Percentiles rank a stretch among this genome's conserved stretches.
These are phyloP conservation scores for Aricia agestis DNA, from an alignment of 1,140 invertebrate genomes.

Conservation along the genomic window DNA sequence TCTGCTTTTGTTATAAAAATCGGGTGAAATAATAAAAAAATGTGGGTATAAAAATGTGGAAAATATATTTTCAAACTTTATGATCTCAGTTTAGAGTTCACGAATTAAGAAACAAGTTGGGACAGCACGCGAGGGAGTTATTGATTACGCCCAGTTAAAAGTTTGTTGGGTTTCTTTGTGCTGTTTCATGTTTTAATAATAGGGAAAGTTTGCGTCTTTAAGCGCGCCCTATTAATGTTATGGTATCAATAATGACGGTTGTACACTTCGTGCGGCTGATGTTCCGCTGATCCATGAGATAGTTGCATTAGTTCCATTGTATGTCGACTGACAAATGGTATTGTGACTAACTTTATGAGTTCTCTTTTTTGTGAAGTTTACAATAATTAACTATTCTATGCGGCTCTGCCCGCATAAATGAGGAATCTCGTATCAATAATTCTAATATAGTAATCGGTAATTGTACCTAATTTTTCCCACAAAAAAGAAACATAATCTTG, in stretches of 20 bases:
- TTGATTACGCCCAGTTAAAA: constrained; percentile 29
- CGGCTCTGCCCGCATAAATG: too few species aligned
- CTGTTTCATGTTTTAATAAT: constrained; percentile 27
- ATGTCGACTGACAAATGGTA: too few species aligned
- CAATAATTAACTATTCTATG: too few species aligned
- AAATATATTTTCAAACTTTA: constrained; percentile 40
- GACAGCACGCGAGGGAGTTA: constrained; percentile 31
- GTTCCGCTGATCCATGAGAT: background rate
- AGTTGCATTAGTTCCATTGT: background rate
- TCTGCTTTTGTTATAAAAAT: constrained; percentile 35
- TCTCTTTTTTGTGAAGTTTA: background rate
- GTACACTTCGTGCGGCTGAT: background rate
- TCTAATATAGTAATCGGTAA: too few species aligned
- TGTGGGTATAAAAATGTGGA: constrained; percentile 25
- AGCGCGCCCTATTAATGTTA: constrained; percentile 2
- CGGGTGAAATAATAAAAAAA: constrained; percentile 25
- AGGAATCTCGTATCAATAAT: too few species aligned
- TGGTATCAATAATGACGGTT: constrained; percentile 1
- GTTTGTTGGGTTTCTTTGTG: constrained; percentile 22
- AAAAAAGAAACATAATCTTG: too few species aligned
- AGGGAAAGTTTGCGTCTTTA: constrained; percentile 2
- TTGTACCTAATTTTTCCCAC: too few species aligned
- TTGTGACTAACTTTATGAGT: too few species aligned
- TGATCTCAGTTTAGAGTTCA: constrained; percentile 28
- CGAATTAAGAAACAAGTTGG: constrained; percentile 33